Evolutionary conservation across 2,797 vertebrate species (phyloP), one percentile per base, ranked within the genome.

Genomic region (Cossypha niveicapilla): DNA sequence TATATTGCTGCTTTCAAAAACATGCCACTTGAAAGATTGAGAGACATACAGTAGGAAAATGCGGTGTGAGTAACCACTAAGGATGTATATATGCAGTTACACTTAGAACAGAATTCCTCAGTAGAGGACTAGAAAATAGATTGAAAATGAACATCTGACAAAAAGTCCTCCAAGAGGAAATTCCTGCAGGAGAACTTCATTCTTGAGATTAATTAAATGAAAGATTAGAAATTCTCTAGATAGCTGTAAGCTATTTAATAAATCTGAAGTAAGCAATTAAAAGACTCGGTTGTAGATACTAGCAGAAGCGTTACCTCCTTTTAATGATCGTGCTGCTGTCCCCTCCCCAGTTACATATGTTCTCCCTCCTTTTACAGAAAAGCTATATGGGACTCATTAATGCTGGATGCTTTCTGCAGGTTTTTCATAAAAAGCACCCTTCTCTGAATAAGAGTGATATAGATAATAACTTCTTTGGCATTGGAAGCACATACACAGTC

Each of bases 201-300:
- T 93, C 90, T 93, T 86, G 91, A 94, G 90, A 94, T 96, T 94
- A 96, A 94, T 95, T 96, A 96, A 96, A 83, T 72, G 92, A 78
- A 92, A 96, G 93, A 96, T 96, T 90, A 88, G 72, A 94, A 96
- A 94, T 77, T 93, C 96, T 95, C 96, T 81, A 92, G 96, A 73
- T 92, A 92, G 88, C 93, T 93, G 75, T 92, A 88, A 96, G 84
- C 88, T 96, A 71, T 90, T 94, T 95, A 96, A 96, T 95, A 78
- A 90, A 91, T 70, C 82, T 50, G 88, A 94, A 94, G 83, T 74
- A 93, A 94, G 93, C 95, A 96, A 94, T 95, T 94, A 95, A 85
- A 86, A 94, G 83, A 25, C 63, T 77, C 5, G 0, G 54, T 70
- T 85, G 86, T 91, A 96, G 89, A 91, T 88, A 89, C 60, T 42